Conservation (phyloP, 2,797 vertebrate species). For the Falco concolor region DNA sequence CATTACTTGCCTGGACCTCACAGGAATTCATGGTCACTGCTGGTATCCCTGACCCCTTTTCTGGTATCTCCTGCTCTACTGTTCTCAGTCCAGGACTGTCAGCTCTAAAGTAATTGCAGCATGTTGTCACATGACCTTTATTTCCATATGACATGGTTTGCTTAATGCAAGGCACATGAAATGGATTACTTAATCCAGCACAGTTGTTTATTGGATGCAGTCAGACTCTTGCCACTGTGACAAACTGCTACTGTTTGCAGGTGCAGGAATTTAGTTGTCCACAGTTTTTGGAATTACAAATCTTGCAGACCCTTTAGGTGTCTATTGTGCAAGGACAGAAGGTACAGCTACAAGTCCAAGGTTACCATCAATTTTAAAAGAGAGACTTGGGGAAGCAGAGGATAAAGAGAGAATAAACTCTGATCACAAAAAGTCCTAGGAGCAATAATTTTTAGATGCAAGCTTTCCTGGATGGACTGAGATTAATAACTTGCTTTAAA, state of each 20-base stretch:
- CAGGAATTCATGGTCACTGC: background rate
- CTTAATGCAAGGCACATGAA: background rate
- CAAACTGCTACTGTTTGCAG: background rate
- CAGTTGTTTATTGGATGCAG: background rate
- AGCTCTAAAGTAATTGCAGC: background rate
- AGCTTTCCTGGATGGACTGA: background rate
- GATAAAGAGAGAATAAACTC: background rate
- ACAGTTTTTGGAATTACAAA: background rate
- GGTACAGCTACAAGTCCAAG: background rate
- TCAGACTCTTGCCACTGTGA: background rate
- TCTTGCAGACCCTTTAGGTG: background rate
- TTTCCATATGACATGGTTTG: background rate
- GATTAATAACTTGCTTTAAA: background rate
- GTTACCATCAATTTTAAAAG: background rate
- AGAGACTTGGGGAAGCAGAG: background rate
- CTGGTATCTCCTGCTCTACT: background rate
- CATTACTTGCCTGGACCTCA: background rate
- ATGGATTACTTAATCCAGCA: background rate
- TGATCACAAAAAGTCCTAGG: background rate
- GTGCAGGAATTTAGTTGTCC: background rate
- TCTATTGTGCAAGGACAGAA: background rate
- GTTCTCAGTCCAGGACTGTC: background rate
- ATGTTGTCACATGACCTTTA: background rate
- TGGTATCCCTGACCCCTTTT: background rate
- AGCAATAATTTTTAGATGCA: background rate